Percentiles rank a stretch among this genome's conserved stretches.
Evolutionary conservation across 1,140 invertebrate species (phyloP).

Genomic region (Drosophila navojoa): DNA sequence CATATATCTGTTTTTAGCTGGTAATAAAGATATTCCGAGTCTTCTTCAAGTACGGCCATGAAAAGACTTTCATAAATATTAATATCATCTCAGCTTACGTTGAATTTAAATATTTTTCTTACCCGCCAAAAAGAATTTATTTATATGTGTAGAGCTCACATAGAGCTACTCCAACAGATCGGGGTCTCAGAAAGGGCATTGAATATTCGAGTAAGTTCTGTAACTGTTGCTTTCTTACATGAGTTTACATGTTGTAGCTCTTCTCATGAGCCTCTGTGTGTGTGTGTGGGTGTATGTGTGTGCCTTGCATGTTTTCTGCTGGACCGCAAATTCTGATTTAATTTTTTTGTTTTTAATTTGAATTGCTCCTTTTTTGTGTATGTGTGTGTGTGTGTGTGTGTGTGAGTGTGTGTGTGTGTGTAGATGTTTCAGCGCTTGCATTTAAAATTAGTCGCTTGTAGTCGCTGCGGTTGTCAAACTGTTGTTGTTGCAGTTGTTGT

Average conservation of each 20-base stretch:
- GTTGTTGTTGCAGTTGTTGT: slow-evolving; percentile 40
- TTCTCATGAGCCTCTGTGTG: slow-evolving; percentile 14
- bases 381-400: slow-evolving; percentile 19
- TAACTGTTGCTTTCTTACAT: slow-evolving; percentile 6
- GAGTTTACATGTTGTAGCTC: slow-evolving; percentile 28
- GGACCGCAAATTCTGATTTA: slow-evolving; percentile 72
- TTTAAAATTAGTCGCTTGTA: slow-evolving; percentile 77
- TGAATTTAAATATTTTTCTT: too few species aligned
- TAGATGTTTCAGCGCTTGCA: slow-evolving; percentile 51
- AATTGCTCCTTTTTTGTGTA: slow-evolving; percentile 49
- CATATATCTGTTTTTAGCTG: too few species aligned
- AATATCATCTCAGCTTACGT: too few species aligned
- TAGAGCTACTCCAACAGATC: too few species aligned
- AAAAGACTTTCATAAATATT: too few species aligned
- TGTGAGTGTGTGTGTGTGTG: slow-evolving; percentile 15
- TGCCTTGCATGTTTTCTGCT: slow-evolving; percentile 56
- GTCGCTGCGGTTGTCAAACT: slow-evolving; percentile 64
- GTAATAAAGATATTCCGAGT: too few species aligned
- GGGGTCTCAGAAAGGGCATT: slow-evolving; percentile 2
- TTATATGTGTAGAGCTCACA: too few species aligned
- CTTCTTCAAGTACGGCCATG: too few species aligned
- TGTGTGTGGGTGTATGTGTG: slow-evolving; percentile 13
- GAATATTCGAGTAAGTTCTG: background rate
- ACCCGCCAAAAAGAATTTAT: too few species aligned
- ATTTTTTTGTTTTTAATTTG: slow-evolving; percentile 45